phyloP scores from a whole-genome alignment of 2,113 vertebrate genomes.

The Neodontobutis hainanensis region DNA sequence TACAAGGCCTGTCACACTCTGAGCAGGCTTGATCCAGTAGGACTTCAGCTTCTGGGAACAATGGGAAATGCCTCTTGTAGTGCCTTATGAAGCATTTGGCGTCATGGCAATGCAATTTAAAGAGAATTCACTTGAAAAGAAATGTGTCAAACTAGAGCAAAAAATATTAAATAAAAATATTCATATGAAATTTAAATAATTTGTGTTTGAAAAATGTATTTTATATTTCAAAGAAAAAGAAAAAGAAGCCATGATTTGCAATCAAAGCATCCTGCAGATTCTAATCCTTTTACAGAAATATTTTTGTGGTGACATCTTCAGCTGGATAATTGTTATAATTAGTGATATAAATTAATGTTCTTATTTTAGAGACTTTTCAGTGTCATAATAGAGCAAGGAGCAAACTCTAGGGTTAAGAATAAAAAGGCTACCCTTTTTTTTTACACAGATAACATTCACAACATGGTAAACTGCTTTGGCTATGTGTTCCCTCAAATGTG shows the following conservation, averaged over 20 bases:
- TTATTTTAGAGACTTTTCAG: conserved; percentile 70
- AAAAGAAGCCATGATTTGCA: conserved; percentile 88
- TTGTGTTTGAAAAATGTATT: conserved; percentile 65
- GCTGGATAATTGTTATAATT: conserved; percentile 75
- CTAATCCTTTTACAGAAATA: conserved; percentile 68
- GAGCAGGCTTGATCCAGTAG: conserved; percentile 86
- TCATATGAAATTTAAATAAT: conserved; percentile 63
- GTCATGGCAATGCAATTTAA: conserved; percentile 91
- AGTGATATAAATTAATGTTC: conserved; percentile 71
- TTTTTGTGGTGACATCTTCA: conserved; percentile 76
- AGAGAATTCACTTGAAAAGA: conserved; percentile 80
- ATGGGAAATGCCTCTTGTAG: conserved; percentile 88
- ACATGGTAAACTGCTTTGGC: conserved; percentile 37
- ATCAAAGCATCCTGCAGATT: conserved; percentile 78
- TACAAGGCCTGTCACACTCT: conserved; percentile 79
- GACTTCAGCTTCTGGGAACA: conserved; percentile 88
- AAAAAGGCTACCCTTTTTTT: conserved; percentile 36
- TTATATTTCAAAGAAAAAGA: conserved; percentile 74
- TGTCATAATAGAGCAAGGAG: conserved; percentile 68
- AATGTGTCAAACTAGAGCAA: conserved; percentile 62
- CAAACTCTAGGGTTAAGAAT: conserved; percentile 56
- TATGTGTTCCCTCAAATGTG: conserved; percentile 44
- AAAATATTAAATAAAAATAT: conserved; percentile 38
- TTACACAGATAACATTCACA: conserved; percentile 42
- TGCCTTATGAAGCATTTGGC: conserved; percentile 97